Conservation (phyloP, 2,797 vertebrate species). For the Phyllotis vaccarum region DNA sequence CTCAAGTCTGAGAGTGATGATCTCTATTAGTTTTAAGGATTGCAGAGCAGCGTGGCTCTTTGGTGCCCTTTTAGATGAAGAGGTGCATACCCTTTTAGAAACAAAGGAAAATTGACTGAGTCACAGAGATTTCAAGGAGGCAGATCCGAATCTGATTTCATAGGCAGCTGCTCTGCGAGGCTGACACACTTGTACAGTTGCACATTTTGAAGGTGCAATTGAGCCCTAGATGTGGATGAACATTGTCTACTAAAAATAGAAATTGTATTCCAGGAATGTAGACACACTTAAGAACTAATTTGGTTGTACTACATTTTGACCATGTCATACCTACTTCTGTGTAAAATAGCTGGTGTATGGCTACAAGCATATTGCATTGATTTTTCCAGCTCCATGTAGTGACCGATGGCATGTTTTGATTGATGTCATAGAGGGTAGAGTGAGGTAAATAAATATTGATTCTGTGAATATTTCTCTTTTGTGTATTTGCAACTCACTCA, state of each 20-base stretch:
- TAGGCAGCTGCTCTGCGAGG: background rate
- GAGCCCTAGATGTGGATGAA: background rate
- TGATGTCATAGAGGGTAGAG: background rate
- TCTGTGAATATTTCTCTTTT: background rate
- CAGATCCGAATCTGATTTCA: background rate
- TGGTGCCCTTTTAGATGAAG: slow-evolving; percentile 98
- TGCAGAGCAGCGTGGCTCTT: slow-evolving; percentile 96
- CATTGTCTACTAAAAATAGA: background rate
- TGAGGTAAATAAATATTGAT: too few relatives aligned
- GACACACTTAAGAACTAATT: background rate
- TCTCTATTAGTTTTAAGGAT: slow-evolving; percentile 97
- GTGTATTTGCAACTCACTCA: background rate
- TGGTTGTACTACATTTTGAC: background rate
- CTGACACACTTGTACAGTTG: background rate
- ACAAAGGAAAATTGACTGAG: slow-evolving; percentile 88
- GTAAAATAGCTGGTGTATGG: background rate
- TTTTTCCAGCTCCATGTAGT: background rate
- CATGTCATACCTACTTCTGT: background rate
- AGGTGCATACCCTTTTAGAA: slow-evolving; percentile 96
- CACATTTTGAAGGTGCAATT: background rate
- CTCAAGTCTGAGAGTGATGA: slow-evolving; percentile 98
- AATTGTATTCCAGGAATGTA: background rate
- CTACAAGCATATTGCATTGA: background rate
- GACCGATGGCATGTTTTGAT: background rate
- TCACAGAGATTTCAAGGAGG: background rate